Conservation (phyloP, 2,113 vertebrate species). For the Eretmochelys imbricata region DNA sequence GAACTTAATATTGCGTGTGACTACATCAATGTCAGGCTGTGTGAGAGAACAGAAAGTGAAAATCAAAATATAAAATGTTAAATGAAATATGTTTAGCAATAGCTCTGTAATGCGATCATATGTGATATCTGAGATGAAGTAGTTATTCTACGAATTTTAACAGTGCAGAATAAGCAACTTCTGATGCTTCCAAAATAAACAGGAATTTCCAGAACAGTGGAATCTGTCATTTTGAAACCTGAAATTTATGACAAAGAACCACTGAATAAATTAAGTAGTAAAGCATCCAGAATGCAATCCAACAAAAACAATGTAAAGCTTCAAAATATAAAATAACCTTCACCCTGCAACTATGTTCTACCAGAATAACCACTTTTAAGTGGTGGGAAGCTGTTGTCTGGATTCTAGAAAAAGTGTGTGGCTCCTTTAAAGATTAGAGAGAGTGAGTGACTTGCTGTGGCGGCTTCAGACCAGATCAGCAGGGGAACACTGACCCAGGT, state of each 20-base stretch:
- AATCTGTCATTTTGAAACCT: neutral
- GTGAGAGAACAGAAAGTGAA: conserved; percentile 1
- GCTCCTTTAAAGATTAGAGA: neutral
- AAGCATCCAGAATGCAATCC: neutral
- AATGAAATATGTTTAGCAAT: conserved; percentile 21
- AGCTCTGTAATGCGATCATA: neutral
- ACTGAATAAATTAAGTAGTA: neutral
- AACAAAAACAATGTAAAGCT: neutral
- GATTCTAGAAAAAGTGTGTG: neutral
- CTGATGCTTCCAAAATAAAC: neutral
- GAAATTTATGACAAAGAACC: neutral
- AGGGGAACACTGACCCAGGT: neutral
- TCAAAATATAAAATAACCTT: neutral
- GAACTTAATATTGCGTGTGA: neutral
- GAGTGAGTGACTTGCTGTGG: neutral
- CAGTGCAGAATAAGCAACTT: neutral
- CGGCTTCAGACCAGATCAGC: neutral
- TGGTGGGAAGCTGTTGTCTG: neutral
- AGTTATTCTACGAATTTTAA: neutral
- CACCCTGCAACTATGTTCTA: neutral
- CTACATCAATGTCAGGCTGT: neutral
- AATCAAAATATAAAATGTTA: conserved; percentile 16
- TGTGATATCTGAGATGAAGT: neutral
- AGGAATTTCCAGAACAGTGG: neutral
- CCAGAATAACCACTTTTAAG: neutral